Evolutionary conservation across 2,888 invertebrate genomes (phyloP).

Genomic region (Aleiodes leptofemur): DNA sequence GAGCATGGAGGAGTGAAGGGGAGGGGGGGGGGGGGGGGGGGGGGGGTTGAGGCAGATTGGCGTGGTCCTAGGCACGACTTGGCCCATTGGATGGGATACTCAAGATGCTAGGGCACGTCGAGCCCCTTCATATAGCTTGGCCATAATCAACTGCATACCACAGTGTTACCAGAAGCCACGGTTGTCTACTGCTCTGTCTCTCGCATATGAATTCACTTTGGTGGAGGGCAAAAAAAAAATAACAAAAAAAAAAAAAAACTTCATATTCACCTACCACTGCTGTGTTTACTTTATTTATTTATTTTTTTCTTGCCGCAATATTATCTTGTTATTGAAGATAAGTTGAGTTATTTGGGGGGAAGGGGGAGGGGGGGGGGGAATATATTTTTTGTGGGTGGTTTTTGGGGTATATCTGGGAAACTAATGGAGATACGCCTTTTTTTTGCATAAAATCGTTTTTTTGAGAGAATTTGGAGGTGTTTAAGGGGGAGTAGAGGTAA

Average conservation of each 20-base stretch:
- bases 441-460: too few relatives aligned
- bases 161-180: slow-evolving; percentile 70
- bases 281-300: neutral
- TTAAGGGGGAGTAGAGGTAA: too few relatives aligned
- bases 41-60: slow-evolving; percentile 28
- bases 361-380: too few relatives aligned
- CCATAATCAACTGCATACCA: slow-evolving; percentile 75
- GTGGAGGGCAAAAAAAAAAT: slow-evolving; percentile 52
- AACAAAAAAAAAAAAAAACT: neutral
- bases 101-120: slow-evolving; percentile 75
- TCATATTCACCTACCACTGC: slow-evolving; percentile 33
- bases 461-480: too few relatives aligned
- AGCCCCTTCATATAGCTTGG: slow-evolving; percentile 74
- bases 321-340: neutral
- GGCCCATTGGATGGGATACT: slow-evolving; percentile 68
- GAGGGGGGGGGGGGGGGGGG: neutral
- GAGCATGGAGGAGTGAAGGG: too few relatives aligned
- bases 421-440: too few relatives aligned
- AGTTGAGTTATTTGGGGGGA: too few relatives aligned
- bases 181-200: slow-evolving; percentile 64
- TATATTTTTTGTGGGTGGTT: too few relatives aligned
- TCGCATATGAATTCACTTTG: slow-evolving; percentile 71
- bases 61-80: slow-evolving; percentile 37
- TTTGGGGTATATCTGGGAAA: too few relatives aligned
- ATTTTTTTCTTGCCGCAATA: neutral